Percentiles rank a stretch among this genome's conserved stretches.
These are phyloP conservation scores for Cyphomyrus discorhynchus DNA, from an alignment of 2,113 vertebrate species.

Conservation along the genomic window DNA sequence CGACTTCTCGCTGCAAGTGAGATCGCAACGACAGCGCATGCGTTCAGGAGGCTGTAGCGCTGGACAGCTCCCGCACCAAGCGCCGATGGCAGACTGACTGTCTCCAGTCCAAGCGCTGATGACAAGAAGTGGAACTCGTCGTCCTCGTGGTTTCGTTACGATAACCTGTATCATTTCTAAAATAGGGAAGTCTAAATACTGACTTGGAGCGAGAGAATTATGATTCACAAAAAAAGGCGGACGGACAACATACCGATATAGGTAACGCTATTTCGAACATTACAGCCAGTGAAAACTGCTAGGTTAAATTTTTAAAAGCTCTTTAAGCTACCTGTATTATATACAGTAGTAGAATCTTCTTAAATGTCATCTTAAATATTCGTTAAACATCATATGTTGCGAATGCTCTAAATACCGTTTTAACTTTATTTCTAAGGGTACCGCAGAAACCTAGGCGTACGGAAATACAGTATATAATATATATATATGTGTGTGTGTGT, in stretches of 20 bases:
- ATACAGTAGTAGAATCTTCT: not conserved
- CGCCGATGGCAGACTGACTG: conserved; percentile 27
- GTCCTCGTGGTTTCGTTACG: conserved; percentile 10
- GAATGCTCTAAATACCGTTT: not conserved
- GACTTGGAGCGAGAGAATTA: conserved; percentile 3
- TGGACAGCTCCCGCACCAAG: conserved; percentile 29
- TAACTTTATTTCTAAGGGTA: not conserved
- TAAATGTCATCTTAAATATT: not conserved
- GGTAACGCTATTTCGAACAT: conserved; percentile 4
- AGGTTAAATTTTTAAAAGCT: not conserved
- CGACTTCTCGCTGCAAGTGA: not conserved
- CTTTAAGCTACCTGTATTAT: not conserved
- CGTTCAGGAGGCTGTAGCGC: conserved; percentile 34
- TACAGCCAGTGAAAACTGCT: not conserved
- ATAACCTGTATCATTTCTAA: not conserved
- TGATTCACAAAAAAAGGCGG: conserved; percentile 10
- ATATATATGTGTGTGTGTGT: too few relatives aligned
- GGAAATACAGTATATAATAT: not conserved
- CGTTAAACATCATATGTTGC: not conserved
- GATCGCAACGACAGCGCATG: conserved; percentile 1
- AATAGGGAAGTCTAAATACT: not conserved
- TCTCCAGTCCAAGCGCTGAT: conserved; percentile 32
- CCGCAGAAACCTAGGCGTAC: not conserved
- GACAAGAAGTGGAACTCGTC: conserved; percentile 21
- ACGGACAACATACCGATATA: conserved; percentile 7